Percentiles rank a stretch among this genome's conserved stretches.
Conservation (phyloP, 2,888 invertebrate genomes). For the Euzophera pinguis region DNA sequence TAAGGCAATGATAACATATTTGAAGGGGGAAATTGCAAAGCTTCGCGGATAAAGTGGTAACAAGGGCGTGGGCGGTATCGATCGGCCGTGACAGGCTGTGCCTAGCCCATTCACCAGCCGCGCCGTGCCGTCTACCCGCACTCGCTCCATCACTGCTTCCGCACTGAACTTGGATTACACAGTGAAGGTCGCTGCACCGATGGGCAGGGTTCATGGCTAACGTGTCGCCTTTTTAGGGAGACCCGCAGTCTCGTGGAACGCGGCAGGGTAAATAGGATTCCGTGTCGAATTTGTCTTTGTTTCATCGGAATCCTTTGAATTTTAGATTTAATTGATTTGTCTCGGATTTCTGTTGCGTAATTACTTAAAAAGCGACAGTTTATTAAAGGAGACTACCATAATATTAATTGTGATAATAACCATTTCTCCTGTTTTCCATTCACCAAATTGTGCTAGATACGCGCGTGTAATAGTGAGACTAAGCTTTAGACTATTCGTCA, state of each 20-base stretch:
- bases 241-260: neutral
- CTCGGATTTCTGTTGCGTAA: neutral
- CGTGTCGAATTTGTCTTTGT: neutral
- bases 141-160: conserved; percentile 4
- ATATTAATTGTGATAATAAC: too few relatives aligned
- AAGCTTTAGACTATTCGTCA: too few relatives aligned
- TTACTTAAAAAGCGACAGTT: neutral
- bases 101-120: neutral
- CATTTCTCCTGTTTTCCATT: too few relatives aligned
- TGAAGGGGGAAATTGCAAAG: neutral
- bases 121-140: neutral
- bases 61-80: conserved; percentile 4
- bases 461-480: too few relatives aligned
- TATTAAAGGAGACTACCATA: too few relatives aligned
- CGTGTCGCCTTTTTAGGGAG: neutral
- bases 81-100: conserved; percentile 4
- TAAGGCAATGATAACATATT: neutral
- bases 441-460: too few relatives aligned
- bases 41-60: conserved; percentile 2
- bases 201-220: conserved; percentile 1
- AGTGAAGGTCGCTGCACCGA: conserved; percentile 2
- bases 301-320: neutral
- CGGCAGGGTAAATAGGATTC: neutral
- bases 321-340: neutral
- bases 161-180: neutral